These are phyloP conservation scores for Sycobia sp. DNA, from an alignment of 1,140 invertebrate genomes.

Conservation along the genomic window DNA sequence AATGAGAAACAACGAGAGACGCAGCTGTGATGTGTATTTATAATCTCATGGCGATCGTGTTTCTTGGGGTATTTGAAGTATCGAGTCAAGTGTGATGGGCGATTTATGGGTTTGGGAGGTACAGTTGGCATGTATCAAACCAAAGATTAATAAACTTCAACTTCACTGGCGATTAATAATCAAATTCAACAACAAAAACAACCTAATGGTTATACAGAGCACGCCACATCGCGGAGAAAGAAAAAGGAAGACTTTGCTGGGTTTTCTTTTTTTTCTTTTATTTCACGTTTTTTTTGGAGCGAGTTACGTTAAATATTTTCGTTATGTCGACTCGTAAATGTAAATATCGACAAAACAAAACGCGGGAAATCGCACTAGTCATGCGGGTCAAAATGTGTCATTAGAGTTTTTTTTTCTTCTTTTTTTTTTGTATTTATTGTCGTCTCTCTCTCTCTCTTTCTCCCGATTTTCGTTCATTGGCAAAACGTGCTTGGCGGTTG, in stretches of 20 bases:
- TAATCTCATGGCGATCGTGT: slow-evolving; percentile 22
- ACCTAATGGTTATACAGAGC: slow-evolving; percentile 40
- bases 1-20: slow-evolving; percentile 17
- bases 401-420: no score
- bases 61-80: no score
- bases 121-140: slow-evolving; percentile 40
- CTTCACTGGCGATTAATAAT: slow-evolving; percentile 45
- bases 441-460: slow-evolving; percentile 28
- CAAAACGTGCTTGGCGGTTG: slow-evolving; percentile 24
- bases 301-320: no score
- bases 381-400: no score
- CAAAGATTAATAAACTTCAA: slow-evolving; percentile 45
- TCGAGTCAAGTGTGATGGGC: slow-evolving; percentile 18
- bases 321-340: no score
- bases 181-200: slow-evolving; percentile 38
- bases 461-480: no score
- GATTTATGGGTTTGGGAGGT: slow-evolving; percentile 23
- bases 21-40: slow-evolving; percentile 39
- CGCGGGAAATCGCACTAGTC: no score
- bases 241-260: slow-evolving; percentile 31
- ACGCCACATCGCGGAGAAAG: slow-evolving; percentile 37
- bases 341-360: no score
- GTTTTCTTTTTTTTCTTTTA: no score
- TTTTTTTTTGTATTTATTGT: not conserved
- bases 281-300: no score